Base-by-base conservation (phyloP, 2,113 vertebrate genomes). In the Alethe castanea region DNA sequence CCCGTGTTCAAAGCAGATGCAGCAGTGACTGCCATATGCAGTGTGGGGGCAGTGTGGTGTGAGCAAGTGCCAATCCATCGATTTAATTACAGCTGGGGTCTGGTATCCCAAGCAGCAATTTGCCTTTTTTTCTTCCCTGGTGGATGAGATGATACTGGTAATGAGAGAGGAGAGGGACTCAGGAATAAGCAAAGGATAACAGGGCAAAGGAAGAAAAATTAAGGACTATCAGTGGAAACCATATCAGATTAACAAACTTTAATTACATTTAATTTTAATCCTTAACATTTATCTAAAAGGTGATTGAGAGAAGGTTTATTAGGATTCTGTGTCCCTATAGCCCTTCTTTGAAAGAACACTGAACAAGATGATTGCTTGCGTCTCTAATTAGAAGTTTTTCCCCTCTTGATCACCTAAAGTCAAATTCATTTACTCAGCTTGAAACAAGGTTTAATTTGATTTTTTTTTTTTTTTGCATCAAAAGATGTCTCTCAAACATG, bases 351-450 rank as follows among this genome's bases (percentile, higher is more conserved):
- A 97, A 96, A 92, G 95, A 97, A 95, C 83, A 88, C 91, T 94
- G 96, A 97, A 97, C 86, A 88, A 93, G 90, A 85, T 96, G 95
- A 97, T 95, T 94, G 94, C 96, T 81, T 96, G 56, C 6, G 15
- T 97, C 94, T 97, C 97, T 98, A 98, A 98, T 98, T 98, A 98
- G 97, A 97, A 97, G 96, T 96, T 97, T 97, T 96, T 61, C 95
- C 96, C 79, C 95, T 96, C 96, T 97, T 97, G 95, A 97, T 98
- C 97, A 97, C 96, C 97, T 97, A 96, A 97, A 98, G 97, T 98
- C 97, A 97, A 97, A 98, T 98, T 98, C 97, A 98, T 98, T 98
- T 98, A 97, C 97, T 97, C 90, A 92, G 97, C 97, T 98, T 96
- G 94, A 98, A 97, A 96, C 96, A 97, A 97, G 95, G 96, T 98